Percentiles rank a stretch among this genome's conserved stretches.
These are phyloP conservation scores for Notiomystis cincta DNA, from an alignment of 2,113 vertebrate species.

Conservation along the genomic window DNA sequence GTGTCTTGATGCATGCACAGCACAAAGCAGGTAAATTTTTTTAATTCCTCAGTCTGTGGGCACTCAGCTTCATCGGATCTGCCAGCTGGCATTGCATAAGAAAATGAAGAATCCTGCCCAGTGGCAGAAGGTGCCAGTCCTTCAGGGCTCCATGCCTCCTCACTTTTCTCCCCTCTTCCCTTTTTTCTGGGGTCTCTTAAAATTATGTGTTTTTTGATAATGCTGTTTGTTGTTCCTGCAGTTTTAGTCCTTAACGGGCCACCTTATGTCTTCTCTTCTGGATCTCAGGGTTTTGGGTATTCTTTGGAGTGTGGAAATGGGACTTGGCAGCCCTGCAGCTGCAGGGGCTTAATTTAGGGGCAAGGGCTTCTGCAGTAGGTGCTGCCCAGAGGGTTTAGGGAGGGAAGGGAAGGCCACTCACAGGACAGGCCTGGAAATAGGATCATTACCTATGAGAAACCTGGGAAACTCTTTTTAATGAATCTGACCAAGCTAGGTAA, in stretches of 20 bases:
- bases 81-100: neutral
- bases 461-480: neutral
- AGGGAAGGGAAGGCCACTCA: neutral
- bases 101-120: neutral
- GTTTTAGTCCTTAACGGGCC: neutral
- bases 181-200: neutral
- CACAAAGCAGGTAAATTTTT: neutral
- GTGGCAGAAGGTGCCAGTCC: neutral
- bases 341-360: neutral
- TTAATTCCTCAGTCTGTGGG: neutral
- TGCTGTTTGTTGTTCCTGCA: neutral
- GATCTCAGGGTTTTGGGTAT: neutral
- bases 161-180: neutral
- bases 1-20: neutral
- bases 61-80: neutral
- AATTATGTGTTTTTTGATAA: neutral
- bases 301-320: too few species aligned
- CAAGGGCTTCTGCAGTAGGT: fast-evolving
- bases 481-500: neutral
- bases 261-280: neutral
- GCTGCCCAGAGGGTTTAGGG: fast-evolving
- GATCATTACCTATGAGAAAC: neutral
- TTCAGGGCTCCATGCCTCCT: neutral
- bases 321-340: neutral
- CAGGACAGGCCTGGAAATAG: neutral